phyloP scores from a whole-genome alignment of 1,140 invertebrate species.

The Gonioctena quinquepunctata region DNA sequence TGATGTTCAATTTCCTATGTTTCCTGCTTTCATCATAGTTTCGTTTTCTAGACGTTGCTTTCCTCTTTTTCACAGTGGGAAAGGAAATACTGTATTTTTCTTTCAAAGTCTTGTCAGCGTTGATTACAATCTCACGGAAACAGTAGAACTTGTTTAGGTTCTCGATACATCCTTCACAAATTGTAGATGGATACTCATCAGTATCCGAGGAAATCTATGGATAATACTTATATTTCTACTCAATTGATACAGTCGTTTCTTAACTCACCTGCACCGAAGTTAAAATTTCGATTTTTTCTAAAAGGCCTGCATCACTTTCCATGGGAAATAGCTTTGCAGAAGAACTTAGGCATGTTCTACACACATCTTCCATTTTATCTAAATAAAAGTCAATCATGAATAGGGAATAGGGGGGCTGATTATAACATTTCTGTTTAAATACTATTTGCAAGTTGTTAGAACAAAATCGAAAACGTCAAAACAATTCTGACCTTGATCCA shows the following conservation, averaged over 20 bases:
- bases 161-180: constrained; percentile 40
- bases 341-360: constrained; percentile 42
- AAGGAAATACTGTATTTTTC: constrained; percentile 25
- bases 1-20: background rate
- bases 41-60: background rate
- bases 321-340: constrained; percentile 26
- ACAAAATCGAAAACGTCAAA: too few relatives aligned
- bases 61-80: constrained; percentile 1
- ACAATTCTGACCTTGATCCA: too few relatives aligned
- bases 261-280: constrained; percentile 39
- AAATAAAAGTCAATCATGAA: too few relatives aligned
- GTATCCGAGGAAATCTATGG: constrained; percentile 33
- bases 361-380: constrained; percentile 37
- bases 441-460: too few relatives aligned
- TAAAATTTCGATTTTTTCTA: constrained; percentile 39
- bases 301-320: constrained; percentile 20
- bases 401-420: too few relatives aligned
- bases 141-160: constrained; percentile 42
- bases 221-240: background rate
- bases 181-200: constrained; percentile 30
- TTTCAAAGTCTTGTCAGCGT: constrained; percentile 36
- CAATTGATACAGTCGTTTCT: background rate
- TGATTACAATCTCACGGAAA: constrained; percentile 43
- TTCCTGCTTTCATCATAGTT: background rate
- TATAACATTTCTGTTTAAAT: too few relatives aligned